These are phyloP conservation scores for Amblyjoppa fuscipennis DNA, from an alignment of 2,888 invertebrate genomes.

Conservation along the genomic window DNA sequence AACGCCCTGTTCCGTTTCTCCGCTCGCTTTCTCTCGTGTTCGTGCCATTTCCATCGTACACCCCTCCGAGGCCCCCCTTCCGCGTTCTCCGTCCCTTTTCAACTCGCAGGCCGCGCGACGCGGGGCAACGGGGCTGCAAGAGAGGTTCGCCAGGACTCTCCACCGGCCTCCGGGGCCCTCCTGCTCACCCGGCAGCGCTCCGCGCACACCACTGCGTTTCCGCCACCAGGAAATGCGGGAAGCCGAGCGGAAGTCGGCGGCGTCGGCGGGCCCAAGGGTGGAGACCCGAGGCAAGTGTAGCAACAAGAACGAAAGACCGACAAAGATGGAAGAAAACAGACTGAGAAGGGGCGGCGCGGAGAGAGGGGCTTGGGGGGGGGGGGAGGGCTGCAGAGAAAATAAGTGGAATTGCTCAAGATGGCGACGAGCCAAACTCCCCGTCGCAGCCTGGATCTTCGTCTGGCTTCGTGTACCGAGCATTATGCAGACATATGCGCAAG, in stretches of 20 bases:
- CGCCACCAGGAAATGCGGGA: slow-evolving; percentile 68
- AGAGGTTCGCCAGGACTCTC: slow-evolving; percentile 53
- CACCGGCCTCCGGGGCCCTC: slow-evolving; percentile 31
- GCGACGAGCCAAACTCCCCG: slow-evolving; percentile 53
- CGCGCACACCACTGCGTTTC: slow-evolving; percentile 59
- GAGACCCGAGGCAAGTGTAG: slow-evolving; percentile 57
- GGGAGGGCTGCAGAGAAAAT: slow-evolving; percentile 58
- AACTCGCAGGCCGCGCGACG: slow-evolving; percentile 31
- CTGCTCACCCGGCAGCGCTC: slow-evolving; percentile 25
- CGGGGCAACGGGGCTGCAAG: slow-evolving; percentile 14
- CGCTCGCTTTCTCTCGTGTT: slow-evolving; percentile 50
- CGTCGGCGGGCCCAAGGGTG: slow-evolving; percentile 60
- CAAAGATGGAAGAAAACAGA: slow-evolving; percentile 54
- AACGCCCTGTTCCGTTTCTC: slow-evolving; percentile 67
- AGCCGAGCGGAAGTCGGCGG: slow-evolving; percentile 66
- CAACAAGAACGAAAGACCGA: slow-evolving; percentile 56
- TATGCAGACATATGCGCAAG: neutral
- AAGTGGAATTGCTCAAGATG: slow-evolving; percentile 69
- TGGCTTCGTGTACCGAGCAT: neutral
- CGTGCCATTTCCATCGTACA: slow-evolving; percentile 49
- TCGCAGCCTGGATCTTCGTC: slow-evolving; percentile 4
- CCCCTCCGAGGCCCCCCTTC: neutral
- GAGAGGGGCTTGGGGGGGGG: slow-evolving; percentile 61
- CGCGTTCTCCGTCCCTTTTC: slow-evolving; percentile 47
- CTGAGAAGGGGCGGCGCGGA: slow-evolving; percentile 49